Conservation (phyloP, 2,888 invertebrate genomes). For the Hydropsyche betteni region DNA sequence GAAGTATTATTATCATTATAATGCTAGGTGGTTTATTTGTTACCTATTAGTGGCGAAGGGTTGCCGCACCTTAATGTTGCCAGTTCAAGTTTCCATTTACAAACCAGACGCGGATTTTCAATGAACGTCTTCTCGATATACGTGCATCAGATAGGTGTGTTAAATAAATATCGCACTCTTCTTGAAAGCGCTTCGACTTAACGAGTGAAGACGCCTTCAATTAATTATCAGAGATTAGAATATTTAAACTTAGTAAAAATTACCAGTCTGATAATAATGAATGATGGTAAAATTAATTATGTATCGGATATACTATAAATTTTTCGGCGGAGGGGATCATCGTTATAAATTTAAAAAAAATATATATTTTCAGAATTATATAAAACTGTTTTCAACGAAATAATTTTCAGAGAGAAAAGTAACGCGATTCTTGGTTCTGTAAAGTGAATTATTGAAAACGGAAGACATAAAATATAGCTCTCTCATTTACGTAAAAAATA, state of each 20-base stretch:
- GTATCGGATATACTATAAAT: background rate
- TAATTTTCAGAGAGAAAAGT: conserved; percentile 25
- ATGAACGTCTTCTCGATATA: conserved; percentile 7
- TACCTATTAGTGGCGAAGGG: conserved; percentile 15
- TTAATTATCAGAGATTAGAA: background rate
- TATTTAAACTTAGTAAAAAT: background rate
- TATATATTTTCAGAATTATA: conserved; percentile 8
- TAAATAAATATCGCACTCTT: conserved; percentile 5
- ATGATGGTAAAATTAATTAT: too few relatives aligned
- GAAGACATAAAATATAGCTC: conserved; percentile 31
- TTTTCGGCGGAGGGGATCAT: too few relatives aligned
- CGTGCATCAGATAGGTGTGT: background rate
- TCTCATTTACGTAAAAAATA: conserved; percentile 19
- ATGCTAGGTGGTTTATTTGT: conserved; percentile 17
- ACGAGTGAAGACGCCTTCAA: background rate
- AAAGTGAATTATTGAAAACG: conserved; percentile 32
- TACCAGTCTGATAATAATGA: too few relatives aligned
- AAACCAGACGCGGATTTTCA: conserved; percentile 7
- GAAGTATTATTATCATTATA: conserved; percentile 24
- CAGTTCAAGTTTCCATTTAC: conserved; percentile 25
- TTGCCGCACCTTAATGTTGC: conserved; percentile 20
- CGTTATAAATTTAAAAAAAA: conserved; percentile 20
- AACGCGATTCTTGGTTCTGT: conserved; percentile 24
- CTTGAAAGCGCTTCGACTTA: too few relatives aligned
- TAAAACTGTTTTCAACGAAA: conserved; percentile 18